Percentiles rank a stretch among this genome's conserved stretches.
Conservation (phyloP, 92 coral and sea anemone genomes). For the Micromussa lordhowensis region DNA sequence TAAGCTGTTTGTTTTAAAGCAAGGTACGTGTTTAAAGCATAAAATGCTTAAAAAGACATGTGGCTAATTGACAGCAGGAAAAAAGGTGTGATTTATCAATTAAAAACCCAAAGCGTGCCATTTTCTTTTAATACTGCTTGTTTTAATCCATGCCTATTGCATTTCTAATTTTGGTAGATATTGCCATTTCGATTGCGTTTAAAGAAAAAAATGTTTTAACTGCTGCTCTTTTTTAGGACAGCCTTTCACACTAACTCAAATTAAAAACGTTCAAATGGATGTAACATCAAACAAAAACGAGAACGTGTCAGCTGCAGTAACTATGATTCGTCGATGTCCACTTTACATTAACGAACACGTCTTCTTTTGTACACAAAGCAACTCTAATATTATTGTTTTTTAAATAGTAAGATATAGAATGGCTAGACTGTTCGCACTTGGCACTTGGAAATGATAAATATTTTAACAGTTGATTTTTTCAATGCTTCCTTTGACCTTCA, state of each 20-base stretch:
- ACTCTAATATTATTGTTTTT: conserved; percentile 4
- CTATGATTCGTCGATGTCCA: not conserved
- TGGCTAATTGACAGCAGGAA: not conserved
- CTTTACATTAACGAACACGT: not conserved
- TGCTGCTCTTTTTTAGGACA: not conserved
- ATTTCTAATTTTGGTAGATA: not conserved
- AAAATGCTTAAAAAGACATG: not conserved
- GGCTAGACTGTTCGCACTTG: not conserved
- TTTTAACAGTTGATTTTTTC: conserved; percentile 9
- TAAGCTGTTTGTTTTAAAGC: conserved; percentile 9
- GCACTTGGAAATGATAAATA: not conserved
- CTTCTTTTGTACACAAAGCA: not conserved
- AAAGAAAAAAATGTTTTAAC: not conserved
- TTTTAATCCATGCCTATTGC: not conserved
- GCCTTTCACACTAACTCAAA: not conserved
- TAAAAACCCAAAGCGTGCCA: not conserved
- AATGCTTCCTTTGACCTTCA: not conserved
- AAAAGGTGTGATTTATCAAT: not conserved
- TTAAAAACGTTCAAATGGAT: not conserved
- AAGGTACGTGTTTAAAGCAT: not conserved
- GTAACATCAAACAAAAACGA: not conserved
- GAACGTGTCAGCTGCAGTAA: conserved; percentile 8
- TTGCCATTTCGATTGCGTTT: not conserved
- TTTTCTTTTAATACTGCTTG: not conserved
- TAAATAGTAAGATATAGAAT: not conserved